A percentile compares a stretch with the other conserved stretches of the same genome.
Evolutionary conservation across 2,888 invertebrate species (phyloP).

Genomic region (Epirrhoe alternata): DNA sequence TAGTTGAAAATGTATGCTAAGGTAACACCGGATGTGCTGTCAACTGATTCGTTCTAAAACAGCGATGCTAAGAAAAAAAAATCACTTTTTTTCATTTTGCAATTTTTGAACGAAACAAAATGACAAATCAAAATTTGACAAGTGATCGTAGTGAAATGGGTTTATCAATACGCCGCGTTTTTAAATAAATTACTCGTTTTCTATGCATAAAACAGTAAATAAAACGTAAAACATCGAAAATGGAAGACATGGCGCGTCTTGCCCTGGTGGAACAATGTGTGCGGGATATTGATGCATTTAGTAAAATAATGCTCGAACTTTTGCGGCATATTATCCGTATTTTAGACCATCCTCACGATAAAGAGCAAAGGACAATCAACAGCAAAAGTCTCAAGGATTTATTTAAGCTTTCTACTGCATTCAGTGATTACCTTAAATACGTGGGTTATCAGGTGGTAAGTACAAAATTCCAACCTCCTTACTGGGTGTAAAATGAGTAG

Average conservation of each 20-base stretch:
- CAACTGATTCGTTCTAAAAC: not conserved
- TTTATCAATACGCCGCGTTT: constrained; percentile 48
- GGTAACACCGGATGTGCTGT: not conserved
- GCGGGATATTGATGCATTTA: constrained; percentile 61
- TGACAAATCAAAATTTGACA: constrained; percentile 77
- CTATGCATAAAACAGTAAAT: constrained; percentile 31
- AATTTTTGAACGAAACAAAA: constrained; percentile 52
- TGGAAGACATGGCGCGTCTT: constrained; percentile 79
- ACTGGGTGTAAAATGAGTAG: no score
- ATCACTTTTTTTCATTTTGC: no score
- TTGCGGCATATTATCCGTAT: constrained; percentile 63
- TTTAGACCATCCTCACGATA: constrained; percentile 73
- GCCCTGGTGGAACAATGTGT: constrained; percentile 75
- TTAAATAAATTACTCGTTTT: constrained; percentile 37
- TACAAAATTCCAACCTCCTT: constrained; percentile 18
- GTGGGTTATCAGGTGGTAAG: constrained; percentile 72
- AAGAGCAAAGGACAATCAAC: constrained; percentile 61
- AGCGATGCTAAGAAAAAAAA: not conserved
- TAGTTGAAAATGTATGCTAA: not conserved
- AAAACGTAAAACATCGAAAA: constrained; percentile 50
- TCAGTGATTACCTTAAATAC: constrained; percentile 71
- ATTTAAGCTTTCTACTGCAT: constrained; percentile 53
- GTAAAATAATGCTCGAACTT: constrained; percentile 67
- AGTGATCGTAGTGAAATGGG: constrained; percentile 54
- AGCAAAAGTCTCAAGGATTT: constrained; percentile 59